Evolutionary conservation across 2,113 vertebrate species (phyloP).

Genomic region (Aegotheles bennettii): DNA sequence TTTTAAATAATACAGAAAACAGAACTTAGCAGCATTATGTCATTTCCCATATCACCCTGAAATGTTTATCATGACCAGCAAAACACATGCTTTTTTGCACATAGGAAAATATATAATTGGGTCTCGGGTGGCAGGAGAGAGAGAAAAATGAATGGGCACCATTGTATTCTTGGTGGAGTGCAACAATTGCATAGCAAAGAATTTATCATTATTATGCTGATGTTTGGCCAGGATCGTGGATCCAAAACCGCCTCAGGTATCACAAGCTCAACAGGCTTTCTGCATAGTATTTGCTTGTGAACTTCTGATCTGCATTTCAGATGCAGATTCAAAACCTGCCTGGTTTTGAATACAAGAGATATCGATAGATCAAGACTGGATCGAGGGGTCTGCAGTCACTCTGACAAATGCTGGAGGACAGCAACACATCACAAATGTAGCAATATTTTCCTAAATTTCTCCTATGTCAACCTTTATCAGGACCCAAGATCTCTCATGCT

Average conservation of each 20-base stretch:
- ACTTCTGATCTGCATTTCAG: neutral
- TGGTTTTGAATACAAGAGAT: neutral
- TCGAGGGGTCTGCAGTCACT: neutral
- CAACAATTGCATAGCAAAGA: neutral
- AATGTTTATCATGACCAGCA: neutral
- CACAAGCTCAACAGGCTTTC: neutral
- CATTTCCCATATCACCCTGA: neutral
- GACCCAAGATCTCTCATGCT: neutral
- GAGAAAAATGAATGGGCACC: neutral
- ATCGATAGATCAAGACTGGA: neutral
- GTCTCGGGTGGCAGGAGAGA: neutral
- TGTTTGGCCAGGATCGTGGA: neutral
- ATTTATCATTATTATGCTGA: neutral
- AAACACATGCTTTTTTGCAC: neutral
- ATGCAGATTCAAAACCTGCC: too few relatives aligned
- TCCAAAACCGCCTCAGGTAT: neutral
- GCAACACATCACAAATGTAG: neutral
- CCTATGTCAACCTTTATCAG: neutral
- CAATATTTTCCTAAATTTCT: neutral
- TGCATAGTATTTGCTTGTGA: neutral
- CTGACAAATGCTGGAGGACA: neutral
- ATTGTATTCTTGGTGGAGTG: neutral
- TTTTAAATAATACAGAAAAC: neutral
- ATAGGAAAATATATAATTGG: rapidly evolving
- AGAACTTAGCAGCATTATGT: neutral